Evolutionary conservation across 2,797 vertebrate genomes (phyloP), one percentile per base, ranked within the genome.

Genomic region (Telmatherina bonti): DNA sequence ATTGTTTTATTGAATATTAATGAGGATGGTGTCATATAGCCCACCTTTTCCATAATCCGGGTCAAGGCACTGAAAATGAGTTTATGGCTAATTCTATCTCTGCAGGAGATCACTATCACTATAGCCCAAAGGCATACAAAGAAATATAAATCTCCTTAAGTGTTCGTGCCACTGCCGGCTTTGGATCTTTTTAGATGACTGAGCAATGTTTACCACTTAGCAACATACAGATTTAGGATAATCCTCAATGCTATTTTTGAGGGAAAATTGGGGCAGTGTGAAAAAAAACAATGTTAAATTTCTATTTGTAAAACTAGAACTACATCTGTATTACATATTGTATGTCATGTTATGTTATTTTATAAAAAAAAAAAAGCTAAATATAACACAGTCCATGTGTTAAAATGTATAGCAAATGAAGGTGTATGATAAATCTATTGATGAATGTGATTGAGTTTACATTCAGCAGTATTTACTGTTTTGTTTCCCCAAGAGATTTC

Each of bases 1-100:
- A 83, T 88, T 91, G 89, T 91, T 91, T 89, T 89, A 91, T 90
- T 92, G 92, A 92, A 91, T 92, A 92, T 90, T 89, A 91, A 92
- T 90, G 85, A 87, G 85, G 79, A 88, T 72, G 72, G 22, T 82
- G 85, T 72, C 87, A 65, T 91, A 55, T 91, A 87, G 91, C 91
- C 90, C 91, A 90, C 89, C 87, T 90, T 89, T 87, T 55, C 57
- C 57, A 78, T 91, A 91, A 93, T 92, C 90, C 76, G 71, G 87
- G 87, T 87, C 89, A 85, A 35, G 82, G 79, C 83, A 77, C 84
- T 11, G 76, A 82, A 90, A 91, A 92, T 89, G 83, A 91, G 87
- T 92, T 89, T 82, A 89, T 72, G 73, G 83, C 87, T 93, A 91
- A 92, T 92, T 92, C 90, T 62, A 70, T 83, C 83, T 73, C 91